phyloP scores from a whole-genome alignment of 2,113 vertebrate species.

The Muntiacus reevesi region DNA sequence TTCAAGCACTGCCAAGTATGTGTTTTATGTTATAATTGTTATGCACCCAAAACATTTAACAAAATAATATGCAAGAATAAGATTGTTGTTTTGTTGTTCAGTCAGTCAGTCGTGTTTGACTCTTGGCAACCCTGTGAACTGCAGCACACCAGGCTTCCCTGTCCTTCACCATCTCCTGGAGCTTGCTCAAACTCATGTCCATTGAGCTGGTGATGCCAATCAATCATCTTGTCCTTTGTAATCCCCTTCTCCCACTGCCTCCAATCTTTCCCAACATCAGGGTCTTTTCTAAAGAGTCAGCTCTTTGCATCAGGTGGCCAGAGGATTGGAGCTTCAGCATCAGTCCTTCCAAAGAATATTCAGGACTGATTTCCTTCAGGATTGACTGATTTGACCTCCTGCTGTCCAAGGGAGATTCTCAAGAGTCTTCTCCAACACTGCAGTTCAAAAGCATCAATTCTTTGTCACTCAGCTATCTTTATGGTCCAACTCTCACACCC shows the following conservation, averaged over 20 bases:
- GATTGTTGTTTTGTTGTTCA: neutral
- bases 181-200: neutral
- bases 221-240: neutral
- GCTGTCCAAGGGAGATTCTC: neutral
- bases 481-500: neutral
- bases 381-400: neutral
- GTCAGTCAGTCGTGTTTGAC: neutral
- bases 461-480: neutral
- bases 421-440: neutral
- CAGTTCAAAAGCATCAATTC: neutral
- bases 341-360: neutral
- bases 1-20: neutral
- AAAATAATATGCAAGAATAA: neutral
- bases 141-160: neutral
- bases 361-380: neutral
- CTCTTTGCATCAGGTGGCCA: neutral
- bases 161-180: neutral
- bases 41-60: neutral
- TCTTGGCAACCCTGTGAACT: neutral
- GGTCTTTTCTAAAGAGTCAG: neutral
- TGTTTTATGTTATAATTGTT: neutral
- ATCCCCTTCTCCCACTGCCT: neutral
- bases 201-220: neutral
- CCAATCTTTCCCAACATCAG: neutral
- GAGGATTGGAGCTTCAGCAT: neutral